Evolutionary conservation across 1,140 invertebrate species (phyloP).

Genomic region (Agrypnia vestita): DNA sequence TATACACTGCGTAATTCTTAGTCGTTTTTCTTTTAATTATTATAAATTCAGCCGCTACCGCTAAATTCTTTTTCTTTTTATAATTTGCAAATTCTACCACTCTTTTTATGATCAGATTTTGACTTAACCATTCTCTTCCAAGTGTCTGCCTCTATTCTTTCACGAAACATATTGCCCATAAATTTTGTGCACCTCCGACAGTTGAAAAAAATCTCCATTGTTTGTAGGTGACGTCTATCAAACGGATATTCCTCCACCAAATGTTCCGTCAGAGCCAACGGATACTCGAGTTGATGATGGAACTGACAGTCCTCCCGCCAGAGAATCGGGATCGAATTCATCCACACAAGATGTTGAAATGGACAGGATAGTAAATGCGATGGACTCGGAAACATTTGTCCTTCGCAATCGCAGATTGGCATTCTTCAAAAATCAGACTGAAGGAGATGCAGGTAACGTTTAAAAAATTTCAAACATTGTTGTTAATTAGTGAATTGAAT

Average conservation of each 20-base stretch:
- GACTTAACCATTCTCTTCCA: no score
- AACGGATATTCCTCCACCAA: slow-evolving; percentile 4
- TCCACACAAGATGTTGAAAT: slow-evolving; percentile 70
- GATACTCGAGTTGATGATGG: neutral
- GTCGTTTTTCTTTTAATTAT: no score
- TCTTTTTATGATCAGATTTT: no score
- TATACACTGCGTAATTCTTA: no score
- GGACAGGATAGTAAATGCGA: slow-evolving; percentile 73
- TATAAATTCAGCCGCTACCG: no score
- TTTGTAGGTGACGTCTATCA: neutral
- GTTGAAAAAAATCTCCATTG: neutral
- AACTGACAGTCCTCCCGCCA: neutral
- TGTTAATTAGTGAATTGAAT: no score
- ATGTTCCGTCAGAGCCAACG: neutral
- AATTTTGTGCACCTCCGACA: neutral
- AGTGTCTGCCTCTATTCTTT: neutral
- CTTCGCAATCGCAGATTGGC: slow-evolving; percentile 63
- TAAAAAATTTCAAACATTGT: neutral
- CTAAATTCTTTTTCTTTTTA: neutral
- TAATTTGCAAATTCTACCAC: neutral
- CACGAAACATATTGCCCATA: neutral
- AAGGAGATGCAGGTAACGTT: slow-evolving; percentile 23
- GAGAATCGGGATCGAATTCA: slow-evolving; percentile 8
- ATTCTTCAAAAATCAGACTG: slow-evolving; percentile 61
- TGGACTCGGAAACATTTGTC: slow-evolving; percentile 70